These are phyloP conservation scores for Congeria kusceri DNA, from an alignment of 2,888 invertebrate genomes.

Conservation along the genomic window DNA sequence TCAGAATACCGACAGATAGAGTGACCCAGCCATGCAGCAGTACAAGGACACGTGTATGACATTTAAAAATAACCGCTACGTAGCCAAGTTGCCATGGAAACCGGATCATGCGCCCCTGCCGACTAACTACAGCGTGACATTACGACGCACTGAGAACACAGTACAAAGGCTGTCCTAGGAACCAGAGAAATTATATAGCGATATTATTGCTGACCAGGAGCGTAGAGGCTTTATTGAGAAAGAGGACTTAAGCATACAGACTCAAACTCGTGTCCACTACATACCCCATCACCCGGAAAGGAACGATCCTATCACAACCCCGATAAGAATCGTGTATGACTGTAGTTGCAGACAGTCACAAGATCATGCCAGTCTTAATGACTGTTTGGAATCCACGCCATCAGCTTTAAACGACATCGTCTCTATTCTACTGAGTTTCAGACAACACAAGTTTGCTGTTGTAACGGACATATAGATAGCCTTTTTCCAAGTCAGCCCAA, in stretches of 20 bases:
- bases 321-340: conserved; percentile 2
- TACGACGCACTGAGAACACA: conserved; percentile 9
- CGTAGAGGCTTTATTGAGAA: conserved; percentile 26
- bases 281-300: conserved; percentile 37
- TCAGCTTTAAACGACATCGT: conserved; percentile 46
- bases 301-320: conserved; percentile 38
- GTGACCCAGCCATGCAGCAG: too few relatives aligned
- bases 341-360: conserved; percentile 23
- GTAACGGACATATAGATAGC: conserved; percentile 49
- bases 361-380: conserved; percentile 55
- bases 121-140: conserved; percentile 11
- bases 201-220: conserved; percentile 17
- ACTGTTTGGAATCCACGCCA: conserved; percentile 40
- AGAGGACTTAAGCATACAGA: neutral
- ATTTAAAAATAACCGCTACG: too few relatives aligned
- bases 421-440: conserved; percentile 44
- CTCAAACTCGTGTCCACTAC: conserved; percentile 12
- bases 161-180: conserved; percentile 9
- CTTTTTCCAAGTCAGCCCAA: conserved; percentile 42
- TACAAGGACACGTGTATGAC: too few relatives aligned
- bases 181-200: conserved; percentile 13
- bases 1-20: too few relatives aligned
- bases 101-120: conserved; percentile 17
- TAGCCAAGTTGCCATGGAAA: conserved; percentile 33
- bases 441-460: conserved; percentile 34